phyloP scores from a whole-genome alignment of 35 echinoderm and acorn worm genomes.

The Apostichopus japonicus region DNA sequence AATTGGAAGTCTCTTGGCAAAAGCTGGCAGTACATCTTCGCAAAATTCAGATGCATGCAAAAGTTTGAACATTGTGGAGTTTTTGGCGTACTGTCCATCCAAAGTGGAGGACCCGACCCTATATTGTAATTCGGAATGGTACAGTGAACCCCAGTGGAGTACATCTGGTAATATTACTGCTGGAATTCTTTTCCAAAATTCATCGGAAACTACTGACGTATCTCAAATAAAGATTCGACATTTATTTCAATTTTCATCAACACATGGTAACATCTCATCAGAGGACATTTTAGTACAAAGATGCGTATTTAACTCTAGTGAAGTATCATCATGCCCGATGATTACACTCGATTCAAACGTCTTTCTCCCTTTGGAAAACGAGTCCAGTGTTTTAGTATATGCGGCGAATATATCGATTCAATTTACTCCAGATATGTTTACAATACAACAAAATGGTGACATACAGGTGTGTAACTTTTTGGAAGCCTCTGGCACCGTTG shows the following conservation, averaged over 20 bases:
- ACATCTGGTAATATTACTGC: neutral
- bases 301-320: neutral
- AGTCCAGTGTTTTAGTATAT: neutral
- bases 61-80: neutral
- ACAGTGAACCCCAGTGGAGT: neutral
- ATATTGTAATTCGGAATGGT: neutral
- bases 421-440: conserved; percentile 29
- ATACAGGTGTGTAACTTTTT: conserved; percentile 22
- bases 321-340: neutral
- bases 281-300: neutral
- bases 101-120: neutral
- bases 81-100: neutral
- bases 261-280: neutral
- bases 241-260: no score
- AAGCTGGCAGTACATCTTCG: no score
- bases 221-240: no score
- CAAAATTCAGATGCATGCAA: neutral
- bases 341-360: neutral
- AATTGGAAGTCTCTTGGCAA: no score
- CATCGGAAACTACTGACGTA: neutral
- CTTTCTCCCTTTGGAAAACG: neutral
- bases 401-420: neutral
- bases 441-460: neutral
- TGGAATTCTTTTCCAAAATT: neutral
- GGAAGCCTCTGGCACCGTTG: neutral